phyloP scores from a whole-genome alignment of 2,797 vertebrate species.

The Podargus strigoides region DNA sequence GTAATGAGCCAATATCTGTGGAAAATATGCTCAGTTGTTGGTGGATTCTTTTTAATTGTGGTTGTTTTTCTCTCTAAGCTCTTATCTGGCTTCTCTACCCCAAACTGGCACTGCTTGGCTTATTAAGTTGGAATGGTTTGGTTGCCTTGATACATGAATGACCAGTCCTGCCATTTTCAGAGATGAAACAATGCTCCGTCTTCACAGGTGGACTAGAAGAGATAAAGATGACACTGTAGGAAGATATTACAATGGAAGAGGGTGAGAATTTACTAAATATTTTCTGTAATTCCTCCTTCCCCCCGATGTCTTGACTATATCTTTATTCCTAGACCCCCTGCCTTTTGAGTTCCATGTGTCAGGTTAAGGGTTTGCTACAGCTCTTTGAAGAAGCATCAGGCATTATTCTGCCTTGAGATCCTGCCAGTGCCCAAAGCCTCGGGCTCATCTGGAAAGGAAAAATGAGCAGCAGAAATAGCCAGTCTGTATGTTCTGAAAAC shows the following conservation, averaged over 20 bases:
- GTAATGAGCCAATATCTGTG: not conserved
- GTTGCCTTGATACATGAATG: not conserved
- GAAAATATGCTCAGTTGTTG: not conserved
- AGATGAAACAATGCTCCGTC: not conserved
- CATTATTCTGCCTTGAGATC: not conserved
- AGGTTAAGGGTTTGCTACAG: not conserved
- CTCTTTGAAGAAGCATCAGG: not conserved
- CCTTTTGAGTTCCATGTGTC: not conserved
- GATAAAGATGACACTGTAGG: not conserved
- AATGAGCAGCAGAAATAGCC: not conserved
- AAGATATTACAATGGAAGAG: not conserved
- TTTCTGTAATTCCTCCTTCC: not conserved
- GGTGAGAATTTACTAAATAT: not conserved
- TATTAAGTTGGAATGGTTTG: not conserved
- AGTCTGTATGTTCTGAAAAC: not conserved
- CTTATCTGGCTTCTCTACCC: not conserved
- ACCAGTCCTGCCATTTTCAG: not conserved
- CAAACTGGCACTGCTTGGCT: not conserved
- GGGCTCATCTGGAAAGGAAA: not conserved
- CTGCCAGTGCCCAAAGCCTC: not conserved
- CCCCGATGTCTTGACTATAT: fast-evolving
- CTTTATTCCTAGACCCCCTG: not conserved
- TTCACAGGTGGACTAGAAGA: not conserved
- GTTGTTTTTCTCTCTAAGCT: not conserved
- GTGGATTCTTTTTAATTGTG: not conserved